phyloP scores from a whole-genome alignment of 2,888 invertebrate genomes.

The Meghimatium bilineatum region DNA sequence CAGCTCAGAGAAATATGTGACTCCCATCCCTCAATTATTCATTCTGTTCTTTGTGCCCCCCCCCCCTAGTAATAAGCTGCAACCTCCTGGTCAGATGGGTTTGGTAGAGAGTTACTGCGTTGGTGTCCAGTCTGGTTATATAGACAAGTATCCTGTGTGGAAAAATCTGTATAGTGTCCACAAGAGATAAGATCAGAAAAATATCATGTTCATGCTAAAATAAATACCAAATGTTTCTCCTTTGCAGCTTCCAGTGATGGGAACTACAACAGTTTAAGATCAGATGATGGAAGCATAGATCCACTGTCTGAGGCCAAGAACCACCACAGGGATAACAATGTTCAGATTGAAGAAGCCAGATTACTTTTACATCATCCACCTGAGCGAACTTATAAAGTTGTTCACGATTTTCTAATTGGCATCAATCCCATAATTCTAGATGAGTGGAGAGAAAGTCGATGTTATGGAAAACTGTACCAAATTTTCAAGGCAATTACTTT shows the following conservation, averaged over 20 bases:
- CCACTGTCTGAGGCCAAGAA: neutral
- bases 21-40: no score
- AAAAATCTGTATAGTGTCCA: no score
- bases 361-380: slow-evolving; percentile 39
- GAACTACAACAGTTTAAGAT: neutral
- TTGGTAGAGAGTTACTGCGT: no score
- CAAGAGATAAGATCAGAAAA: no score
- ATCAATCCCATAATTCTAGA: slow-evolving; percentile 73
- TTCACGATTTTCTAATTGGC: slow-evolving; percentile 62
- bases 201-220: no score
- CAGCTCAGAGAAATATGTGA: no score
- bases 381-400: slow-evolving; percentile 18
- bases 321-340: neutral
- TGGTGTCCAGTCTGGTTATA: no score
- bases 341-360: slow-evolving; percentile 48
- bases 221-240: neutral
- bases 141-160: no score
- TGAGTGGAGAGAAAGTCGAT: slow-evolving; percentile 76
- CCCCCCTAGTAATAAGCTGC: no score
- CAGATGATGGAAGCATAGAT: neutral
- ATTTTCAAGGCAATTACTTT: slow-evolving; percentile 75
- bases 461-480: slow-evolving; percentile 74
- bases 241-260: neutral
- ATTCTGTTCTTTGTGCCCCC: no score
- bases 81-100: no score